These are phyloP conservation scores for Cosmia trapezina DNA, from an alignment of 2,888 invertebrate genomes.

Conservation along the genomic window DNA sequence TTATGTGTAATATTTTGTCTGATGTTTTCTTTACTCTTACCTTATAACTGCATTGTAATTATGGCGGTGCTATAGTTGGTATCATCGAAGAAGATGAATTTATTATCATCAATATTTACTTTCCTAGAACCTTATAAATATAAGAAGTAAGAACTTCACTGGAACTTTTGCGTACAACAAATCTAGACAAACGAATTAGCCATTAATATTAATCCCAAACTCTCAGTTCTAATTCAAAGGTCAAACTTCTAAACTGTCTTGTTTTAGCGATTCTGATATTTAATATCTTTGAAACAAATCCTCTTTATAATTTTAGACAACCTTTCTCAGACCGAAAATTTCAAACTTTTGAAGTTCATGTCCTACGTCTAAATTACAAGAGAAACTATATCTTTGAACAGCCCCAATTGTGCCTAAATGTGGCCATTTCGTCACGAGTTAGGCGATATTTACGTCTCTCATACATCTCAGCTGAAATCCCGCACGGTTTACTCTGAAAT, in stretches of 20 bases:
- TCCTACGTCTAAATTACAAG: constrained; percentile 19
- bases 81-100: background rate
- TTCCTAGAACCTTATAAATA: constrained; percentile 3
- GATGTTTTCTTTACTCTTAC: background rate
- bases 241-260: constrained; percentile 24
- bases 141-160: background rate
- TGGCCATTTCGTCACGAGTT: constrained; percentile 55
- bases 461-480: constrained; percentile 65
- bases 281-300: constrained; percentile 36
- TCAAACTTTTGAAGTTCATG: constrained; percentile 32
- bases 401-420: constrained; percentile 42
- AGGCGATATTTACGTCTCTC: constrained; percentile 55
- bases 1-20: constrained; percentile 1
- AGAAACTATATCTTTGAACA: constrained; percentile 38
- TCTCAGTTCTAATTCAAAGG: constrained; percentile 11
- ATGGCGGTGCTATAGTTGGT: background rate
- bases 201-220: constrained; percentile 2
- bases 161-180: background rate
- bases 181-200: constrained; percentile 18
- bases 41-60: background rate
- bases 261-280: constrained; percentile 29
- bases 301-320: constrained; percentile 29
- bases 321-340: constrained; percentile 12
- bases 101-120: background rate
- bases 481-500: constrained; percentile 61